Evolutionary conservation across 1,140 invertebrate species (phyloP).

Genomic region (Elymnias hypermnestra): DNA sequence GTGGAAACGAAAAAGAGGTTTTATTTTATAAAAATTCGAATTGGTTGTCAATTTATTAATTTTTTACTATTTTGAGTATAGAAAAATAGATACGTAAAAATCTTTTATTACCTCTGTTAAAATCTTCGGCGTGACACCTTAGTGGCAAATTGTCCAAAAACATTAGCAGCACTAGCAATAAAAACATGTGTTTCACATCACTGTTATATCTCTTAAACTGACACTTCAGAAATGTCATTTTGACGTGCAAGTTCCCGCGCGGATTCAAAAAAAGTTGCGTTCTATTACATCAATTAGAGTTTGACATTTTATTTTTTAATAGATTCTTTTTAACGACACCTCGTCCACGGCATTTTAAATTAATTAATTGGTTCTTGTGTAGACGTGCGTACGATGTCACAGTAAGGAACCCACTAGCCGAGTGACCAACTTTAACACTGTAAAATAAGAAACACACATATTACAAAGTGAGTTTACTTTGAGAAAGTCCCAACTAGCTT

Average conservation of each 20-base stretch:
- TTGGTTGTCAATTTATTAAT: too few relatives aligned
- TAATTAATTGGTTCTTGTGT: background rate
- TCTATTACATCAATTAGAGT: background rate
- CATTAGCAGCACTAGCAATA: constrained; percentile 44
- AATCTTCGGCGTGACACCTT: constrained; percentile 40
- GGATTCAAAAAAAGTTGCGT: constrained; percentile 22
- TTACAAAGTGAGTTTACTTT: constrained; percentile 35
- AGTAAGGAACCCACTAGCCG: constrained; percentile 62
- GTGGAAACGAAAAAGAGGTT: too few relatives aligned
- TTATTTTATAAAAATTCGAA: too few relatives aligned
- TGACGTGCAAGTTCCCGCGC: constrained; percentile 49
- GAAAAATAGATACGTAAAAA: constrained; percentile 4
- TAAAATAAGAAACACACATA: constrained; percentile 73
- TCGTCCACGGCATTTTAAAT: background rate
- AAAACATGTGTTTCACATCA: constrained; percentile 55
- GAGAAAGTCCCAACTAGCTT: constrained; percentile 41
- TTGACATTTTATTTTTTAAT: constrained; percentile 3
- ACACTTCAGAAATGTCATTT: constrained; percentile 61
- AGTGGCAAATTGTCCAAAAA: constrained; percentile 49
- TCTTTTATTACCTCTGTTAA: constrained; percentile 45
- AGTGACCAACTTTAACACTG: constrained; percentile 68
- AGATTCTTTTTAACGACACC: background rate
- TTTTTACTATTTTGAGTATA: too few relatives aligned
- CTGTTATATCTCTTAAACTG: constrained; percentile 36
- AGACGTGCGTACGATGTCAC: constrained; percentile 41